These are phyloP conservation scores for Tachyglossus aculeatus DNA, from an alignment of 2,797 vertebrate genomes.

Conservation along the genomic window DNA sequence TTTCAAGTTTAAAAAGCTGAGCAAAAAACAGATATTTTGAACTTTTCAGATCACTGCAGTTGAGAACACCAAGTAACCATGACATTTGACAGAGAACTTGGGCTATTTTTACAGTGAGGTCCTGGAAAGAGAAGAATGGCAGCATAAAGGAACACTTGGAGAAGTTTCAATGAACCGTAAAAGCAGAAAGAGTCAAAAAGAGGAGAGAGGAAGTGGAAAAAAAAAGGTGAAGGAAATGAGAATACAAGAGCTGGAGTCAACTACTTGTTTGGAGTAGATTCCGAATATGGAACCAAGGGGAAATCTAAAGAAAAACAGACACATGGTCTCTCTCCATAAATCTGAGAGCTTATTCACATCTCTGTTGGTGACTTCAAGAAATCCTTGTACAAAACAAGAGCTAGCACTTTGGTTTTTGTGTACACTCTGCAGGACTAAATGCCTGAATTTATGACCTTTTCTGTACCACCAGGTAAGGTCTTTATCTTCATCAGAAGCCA, in stretches of 20 bases:
- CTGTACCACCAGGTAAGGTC: neutral
- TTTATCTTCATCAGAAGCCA: conserved; percentile 8
- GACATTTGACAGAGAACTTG: too few relatives aligned
- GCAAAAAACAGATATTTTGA: too few relatives aligned
- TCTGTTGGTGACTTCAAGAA: neutral
- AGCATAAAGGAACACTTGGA: too few relatives aligned
- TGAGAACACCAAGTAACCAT: too few relatives aligned
- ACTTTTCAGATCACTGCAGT: too few relatives aligned
- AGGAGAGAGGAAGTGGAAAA: neutral
- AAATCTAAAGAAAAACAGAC: neutral
- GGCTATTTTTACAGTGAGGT: too few relatives aligned
- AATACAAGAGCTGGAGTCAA: neutral
- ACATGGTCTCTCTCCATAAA: neutral
- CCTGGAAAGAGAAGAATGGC: too few relatives aligned
- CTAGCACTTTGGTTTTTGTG: neutral
- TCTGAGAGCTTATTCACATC: neutral
- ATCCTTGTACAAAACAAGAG: neutral
- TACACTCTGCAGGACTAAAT: neutral
- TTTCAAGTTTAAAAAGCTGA: too few relatives aligned
- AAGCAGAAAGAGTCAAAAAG: neutral
- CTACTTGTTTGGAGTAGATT: neutral
- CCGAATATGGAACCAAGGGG: neutral
- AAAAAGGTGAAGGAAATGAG: neutral
- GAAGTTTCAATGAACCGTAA: too few relatives aligned
- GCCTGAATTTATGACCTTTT: neutral